These are phyloP conservation scores for Pectinophora gossypiella DNA, from an alignment of 1,140 invertebrate genomes.

Conservation along the genomic window DNA sequence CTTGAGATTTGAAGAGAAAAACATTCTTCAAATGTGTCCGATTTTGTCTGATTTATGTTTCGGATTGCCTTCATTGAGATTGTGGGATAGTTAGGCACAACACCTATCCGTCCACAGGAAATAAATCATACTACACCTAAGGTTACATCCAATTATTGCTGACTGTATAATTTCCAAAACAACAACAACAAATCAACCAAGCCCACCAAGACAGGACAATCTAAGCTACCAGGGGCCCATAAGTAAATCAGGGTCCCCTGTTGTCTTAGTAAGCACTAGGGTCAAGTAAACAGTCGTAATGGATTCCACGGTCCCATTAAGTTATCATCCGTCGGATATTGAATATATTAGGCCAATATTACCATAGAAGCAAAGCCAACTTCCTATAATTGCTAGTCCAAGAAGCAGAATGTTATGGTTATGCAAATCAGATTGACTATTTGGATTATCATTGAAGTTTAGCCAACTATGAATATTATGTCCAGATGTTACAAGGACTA, in stretches of 20 bases:
- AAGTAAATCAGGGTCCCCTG: conserved; percentile 33
- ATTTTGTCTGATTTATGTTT: too few relatives aligned
- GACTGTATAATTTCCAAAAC: too few relatives aligned
- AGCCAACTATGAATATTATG: not conserved
- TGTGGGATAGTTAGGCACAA: too few relatives aligned
- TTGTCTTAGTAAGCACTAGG: conserved; percentile 74
- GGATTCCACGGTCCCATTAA: conserved; percentile 62
- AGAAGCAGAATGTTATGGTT: conserved; percentile 11
- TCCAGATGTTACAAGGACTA: not conserved
- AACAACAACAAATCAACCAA: too few relatives aligned
- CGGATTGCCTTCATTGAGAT: too few relatives aligned
- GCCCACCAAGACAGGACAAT: too few relatives aligned
- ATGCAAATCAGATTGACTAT: conserved; percentile 4
- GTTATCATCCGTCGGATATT: conserved; percentile 73
- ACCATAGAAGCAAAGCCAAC: conserved; percentile 51
- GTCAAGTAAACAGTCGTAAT: conserved; percentile 74
- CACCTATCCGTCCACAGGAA: too few relatives aligned
- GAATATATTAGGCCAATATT: conserved; percentile 72
- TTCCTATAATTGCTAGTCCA: conserved; percentile 46
- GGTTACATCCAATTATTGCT: too few relatives aligned
- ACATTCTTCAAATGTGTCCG: too few relatives aligned
- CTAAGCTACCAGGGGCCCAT: too few relatives aligned
- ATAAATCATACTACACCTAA: too few relatives aligned
- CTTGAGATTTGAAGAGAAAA: too few relatives aligned
- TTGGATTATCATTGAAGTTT: conserved; percentile 10